Evolutionary conservation across 2,888 invertebrate genomes (phyloP).

Genomic region (Chalcosyrphus nemorum): DNA sequence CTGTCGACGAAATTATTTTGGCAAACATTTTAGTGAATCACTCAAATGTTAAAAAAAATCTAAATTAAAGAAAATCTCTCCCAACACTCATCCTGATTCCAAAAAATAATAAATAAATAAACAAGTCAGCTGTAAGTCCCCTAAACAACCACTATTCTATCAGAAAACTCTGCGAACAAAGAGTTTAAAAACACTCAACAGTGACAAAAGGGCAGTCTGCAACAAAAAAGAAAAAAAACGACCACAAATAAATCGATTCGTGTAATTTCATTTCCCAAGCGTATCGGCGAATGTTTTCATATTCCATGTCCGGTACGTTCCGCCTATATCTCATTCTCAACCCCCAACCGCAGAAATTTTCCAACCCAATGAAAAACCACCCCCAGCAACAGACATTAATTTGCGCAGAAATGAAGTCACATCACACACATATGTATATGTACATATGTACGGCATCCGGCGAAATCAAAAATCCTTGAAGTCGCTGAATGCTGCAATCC

Average conservation of each 20-base stretch:
- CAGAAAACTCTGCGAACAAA: background rate
- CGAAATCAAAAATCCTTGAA: slow-evolving; percentile 46
- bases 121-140: too few species aligned
- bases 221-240: background rate
- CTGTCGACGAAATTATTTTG: too few species aligned
- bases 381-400: slow-evolving; percentile 60
- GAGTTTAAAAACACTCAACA: background rate
- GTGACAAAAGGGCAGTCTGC: background rate
- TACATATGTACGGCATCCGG: too few species aligned
- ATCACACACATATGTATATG: too few species aligned
- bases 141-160: background rate
- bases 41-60: too few species aligned
- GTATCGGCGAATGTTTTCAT: slow-evolving; percentile 29
- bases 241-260: slow-evolving; percentile 31
- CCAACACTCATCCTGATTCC: too few species aligned
- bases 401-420: slow-evolving; percentile 69
- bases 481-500: slow-evolving; percentile 50
- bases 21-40: too few species aligned
- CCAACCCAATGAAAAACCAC: slow-evolving; percentile 32
- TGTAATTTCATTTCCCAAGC: slow-evolving; percentile 9
- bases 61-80: too few species aligned
- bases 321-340: too few species aligned
- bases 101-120: too few species aligned
- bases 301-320: slow-evolving; percentile 28
- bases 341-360: slow-evolving; percentile 2